phyloP scores from a whole-genome alignment of 2,888 invertebrate genomes.

The Nomada goodeniana region DNA sequence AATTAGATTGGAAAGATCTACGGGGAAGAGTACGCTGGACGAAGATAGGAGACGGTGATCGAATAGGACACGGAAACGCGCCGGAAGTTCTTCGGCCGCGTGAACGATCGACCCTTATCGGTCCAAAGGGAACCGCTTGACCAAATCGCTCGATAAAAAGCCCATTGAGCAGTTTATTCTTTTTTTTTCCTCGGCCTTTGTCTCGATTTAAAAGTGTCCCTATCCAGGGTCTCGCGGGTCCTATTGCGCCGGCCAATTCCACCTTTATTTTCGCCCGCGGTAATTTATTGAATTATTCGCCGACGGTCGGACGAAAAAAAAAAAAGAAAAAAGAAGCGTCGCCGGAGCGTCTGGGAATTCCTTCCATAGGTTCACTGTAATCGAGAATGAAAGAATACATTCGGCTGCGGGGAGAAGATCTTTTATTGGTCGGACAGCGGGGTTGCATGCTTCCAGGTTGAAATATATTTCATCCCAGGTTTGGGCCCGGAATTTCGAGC shows the following conservation, averaged over 20 bases:
- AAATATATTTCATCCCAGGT: background rate
- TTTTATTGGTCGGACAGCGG: background rate
- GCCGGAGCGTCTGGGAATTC: constrained; percentile 7
- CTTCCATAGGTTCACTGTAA: background rate
- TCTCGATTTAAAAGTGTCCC: constrained; percentile 76
- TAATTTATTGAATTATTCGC: constrained; percentile 52
- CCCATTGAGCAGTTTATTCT: constrained; percentile 75
- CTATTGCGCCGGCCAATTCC: constrained; percentile 71
- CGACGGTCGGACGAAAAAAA: background rate
- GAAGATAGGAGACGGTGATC: constrained; percentile 42
- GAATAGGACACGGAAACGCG: constrained; percentile 33
- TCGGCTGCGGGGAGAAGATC: background rate
- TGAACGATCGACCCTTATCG: constrained; percentile 78
- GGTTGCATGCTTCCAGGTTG: background rate
- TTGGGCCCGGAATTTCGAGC: background rate
- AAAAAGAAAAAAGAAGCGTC: background rate
- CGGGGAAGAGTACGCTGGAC: constrained; percentile 14
- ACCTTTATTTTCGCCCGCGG: constrained; percentile 51
- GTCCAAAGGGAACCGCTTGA: constrained; percentile 79
- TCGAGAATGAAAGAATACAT: background rate
- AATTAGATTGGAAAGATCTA: constrained; percentile 77
- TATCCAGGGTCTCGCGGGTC: constrained; percentile 62
- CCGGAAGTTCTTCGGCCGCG: constrained; percentile 50
- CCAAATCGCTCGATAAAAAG: constrained; percentile 81
- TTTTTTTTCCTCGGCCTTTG: constrained; percentile 63